Evolutionary conservation across 1,140 invertebrate species (phyloP).

Genomic region (Caenorhabditis remanei): DNA sequence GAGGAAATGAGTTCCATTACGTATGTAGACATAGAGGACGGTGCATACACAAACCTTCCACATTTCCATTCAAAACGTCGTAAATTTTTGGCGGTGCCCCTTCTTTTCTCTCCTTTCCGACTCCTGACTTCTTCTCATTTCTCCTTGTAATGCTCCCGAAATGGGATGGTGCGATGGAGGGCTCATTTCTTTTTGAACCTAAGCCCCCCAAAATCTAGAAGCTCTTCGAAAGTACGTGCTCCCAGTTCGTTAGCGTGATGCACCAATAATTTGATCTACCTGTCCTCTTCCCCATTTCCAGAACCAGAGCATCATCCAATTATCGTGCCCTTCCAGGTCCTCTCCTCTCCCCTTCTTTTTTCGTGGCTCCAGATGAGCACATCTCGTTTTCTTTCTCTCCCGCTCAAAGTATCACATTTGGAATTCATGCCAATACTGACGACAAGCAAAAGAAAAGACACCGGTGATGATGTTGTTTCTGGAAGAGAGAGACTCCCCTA

Average conservation of each 20-base stretch:
- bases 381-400: neutral
- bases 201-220: neutral
- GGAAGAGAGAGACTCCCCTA: neutral
- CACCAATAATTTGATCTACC: conserved; percentile 57
- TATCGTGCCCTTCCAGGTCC: conserved; percentile 10
- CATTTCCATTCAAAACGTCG: conserved; percentile 53
- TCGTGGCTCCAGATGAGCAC: neutral
- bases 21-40: conserved; percentile 19
- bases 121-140: neutral
- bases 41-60: neutral
- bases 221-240: too few relatives aligned
- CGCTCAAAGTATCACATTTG: conserved; percentile 45
- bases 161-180: neutral
- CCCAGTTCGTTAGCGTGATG: too few relatives aligned
- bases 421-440: conserved; percentile 56
- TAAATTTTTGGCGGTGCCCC: conserved; percentile 49
- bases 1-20: conserved; percentile 56
- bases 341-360: neutral
- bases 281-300: neutral
- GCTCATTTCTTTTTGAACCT: neutral
- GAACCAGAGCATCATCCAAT: neutral
- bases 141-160: neutral
- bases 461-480: conserved; percentile 56
- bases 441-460: neutral
- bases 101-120: neutral